phyloP scores from a whole-genome alignment of 2,113 vertebrate genomes.

The Hemicordylus capensis region DNA sequence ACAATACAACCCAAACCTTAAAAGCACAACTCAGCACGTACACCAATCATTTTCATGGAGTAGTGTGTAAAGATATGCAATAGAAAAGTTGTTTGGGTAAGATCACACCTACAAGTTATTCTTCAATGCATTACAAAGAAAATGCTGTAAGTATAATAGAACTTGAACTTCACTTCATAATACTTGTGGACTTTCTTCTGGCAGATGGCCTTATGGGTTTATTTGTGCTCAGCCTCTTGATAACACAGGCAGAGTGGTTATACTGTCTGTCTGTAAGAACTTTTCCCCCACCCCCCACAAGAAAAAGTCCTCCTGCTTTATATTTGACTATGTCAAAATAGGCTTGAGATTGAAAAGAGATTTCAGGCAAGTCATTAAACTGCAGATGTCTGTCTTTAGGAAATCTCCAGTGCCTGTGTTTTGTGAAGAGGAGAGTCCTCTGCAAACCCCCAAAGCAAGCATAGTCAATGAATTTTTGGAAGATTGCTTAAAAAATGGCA shows the following conservation, averaged over 20 bases:
- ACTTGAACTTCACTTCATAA: background rate
- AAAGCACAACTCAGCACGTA: no score
- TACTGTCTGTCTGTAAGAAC: background rate
- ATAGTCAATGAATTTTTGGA: slow-evolving; percentile 57
- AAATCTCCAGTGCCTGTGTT: slow-evolving; percentile 67
- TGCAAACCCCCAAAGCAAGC: slow-evolving; percentile 26
- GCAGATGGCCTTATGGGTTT: background rate
- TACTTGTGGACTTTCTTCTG: background rate
- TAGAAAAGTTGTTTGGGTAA: background rate
- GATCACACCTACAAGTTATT: background rate
- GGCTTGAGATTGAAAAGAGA: background rate
- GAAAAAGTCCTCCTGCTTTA: background rate
- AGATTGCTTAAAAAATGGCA: slow-evolving; percentile 62
- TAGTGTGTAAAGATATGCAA: background rate
- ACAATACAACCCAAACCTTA: no score
- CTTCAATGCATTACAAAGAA: background rate
- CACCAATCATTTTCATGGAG: no score
- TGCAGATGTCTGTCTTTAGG: slow-evolving; percentile 50
- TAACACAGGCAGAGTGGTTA: no score
- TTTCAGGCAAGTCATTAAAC: background rate
- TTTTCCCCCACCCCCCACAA: background rate
- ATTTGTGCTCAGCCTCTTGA: background rate
- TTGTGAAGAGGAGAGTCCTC: slow-evolving; percentile 46
- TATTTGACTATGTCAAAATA: background rate
- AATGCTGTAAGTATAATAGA: background rate